Conservation (phyloP, 2,888 invertebrate genomes). For the Harpalus rufipes region DNA sequence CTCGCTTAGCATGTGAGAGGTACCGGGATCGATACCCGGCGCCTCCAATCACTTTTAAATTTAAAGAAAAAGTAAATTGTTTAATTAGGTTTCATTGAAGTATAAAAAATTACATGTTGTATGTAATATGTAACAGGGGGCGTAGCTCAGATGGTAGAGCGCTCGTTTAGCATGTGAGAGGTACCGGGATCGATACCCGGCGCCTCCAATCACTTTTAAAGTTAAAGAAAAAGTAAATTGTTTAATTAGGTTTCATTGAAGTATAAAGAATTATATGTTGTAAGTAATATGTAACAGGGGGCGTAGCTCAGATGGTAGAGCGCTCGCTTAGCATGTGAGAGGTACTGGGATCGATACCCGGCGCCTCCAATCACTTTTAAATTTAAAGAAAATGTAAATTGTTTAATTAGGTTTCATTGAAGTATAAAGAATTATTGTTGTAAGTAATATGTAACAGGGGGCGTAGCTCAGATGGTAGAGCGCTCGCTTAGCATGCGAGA, state of each 20-base stretch:
- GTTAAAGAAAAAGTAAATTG: too few relatives aligned
- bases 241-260: too few relatives aligned
- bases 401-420: too few relatives aligned
- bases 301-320: constrained; percentile 80
- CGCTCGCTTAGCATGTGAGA: constrained; percentile 81
- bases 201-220: constrained; percentile 72
- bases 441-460: constrained; percentile 66
- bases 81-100: too few relatives aligned
- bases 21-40: constrained; percentile 80
- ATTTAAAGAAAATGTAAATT: too few relatives aligned
- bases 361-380: constrained; percentile 73
- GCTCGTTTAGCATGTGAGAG: constrained; percentile 79
- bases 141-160: constrained; percentile 67
- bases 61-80: too few relatives aligned
- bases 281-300: constrained; percentile 67
- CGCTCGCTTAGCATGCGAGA: constrained; percentile 81
- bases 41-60: constrained; percentile 72
- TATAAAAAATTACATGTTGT: too few relatives aligned
- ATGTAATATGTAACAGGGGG: too few relatives aligned
- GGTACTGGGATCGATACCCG: constrained; percentile 80
- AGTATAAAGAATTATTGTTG: too few relatives aligned
- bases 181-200: constrained; percentile 80
- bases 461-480: constrained; percentile 80
- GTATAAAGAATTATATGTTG: too few relatives aligned
- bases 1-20: constrained; percentile 81